These are phyloP conservation scores for Perca schrenkii DNA, from an alignment of 2,113 vertebrate species.

Conservation along the genomic window DNA sequence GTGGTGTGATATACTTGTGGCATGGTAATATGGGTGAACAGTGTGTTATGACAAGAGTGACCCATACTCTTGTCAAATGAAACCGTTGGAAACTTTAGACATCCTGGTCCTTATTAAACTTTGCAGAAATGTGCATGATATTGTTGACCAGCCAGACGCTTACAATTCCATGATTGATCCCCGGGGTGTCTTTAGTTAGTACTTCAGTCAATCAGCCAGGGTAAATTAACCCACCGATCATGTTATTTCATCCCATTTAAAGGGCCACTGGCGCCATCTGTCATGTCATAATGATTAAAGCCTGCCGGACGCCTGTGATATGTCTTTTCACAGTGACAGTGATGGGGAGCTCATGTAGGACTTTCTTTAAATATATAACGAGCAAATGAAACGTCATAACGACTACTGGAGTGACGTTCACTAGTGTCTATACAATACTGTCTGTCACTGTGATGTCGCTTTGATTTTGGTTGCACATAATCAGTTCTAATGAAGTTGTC, in stretches of 20 bases:
- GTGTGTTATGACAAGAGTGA: neutral
- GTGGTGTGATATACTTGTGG: no score
- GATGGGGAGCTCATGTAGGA: neutral
- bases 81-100: neutral
- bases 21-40: no score
- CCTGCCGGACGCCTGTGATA: conserved; percentile 33
- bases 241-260: conserved; percentile 61
- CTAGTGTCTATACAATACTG: neutral
- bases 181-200: conserved; percentile 46
- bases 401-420: neutral
- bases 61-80: neutral
- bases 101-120: no score
- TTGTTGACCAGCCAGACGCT: neutral
- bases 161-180: conserved; percentile 43
- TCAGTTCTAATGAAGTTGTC: conserved; percentile 63
- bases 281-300: conserved; percentile 48
- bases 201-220: conserved; percentile 46
- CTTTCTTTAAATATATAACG: conserved; percentile 25
- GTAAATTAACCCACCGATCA: conserved; percentile 50
- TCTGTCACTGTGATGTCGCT: conserved; percentile 31
- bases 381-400: conserved; percentile 26
- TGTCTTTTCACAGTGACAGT: conserved; percentile 21
- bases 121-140: neutral
- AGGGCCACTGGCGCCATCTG: conserved; percentile 54
- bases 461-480: conserved; percentile 55